Evolutionary conservation across 2,113 vertebrate genomes (phyloP), one percentile per base, ranked within the genome.

Genomic region (Poecile atricapillus): DNA sequence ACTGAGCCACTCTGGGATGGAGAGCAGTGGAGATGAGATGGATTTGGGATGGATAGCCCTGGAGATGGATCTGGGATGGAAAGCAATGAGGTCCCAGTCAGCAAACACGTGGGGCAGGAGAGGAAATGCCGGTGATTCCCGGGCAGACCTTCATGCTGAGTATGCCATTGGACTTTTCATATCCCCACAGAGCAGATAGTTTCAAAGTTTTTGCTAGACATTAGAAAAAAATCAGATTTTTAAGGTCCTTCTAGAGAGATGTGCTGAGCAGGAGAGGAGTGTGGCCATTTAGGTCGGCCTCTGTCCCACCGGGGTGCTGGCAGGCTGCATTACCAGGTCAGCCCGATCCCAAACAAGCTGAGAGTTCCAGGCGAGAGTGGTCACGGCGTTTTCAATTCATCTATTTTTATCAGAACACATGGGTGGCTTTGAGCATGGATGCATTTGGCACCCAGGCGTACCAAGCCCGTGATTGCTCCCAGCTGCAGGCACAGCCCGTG

Each of bases 181-280:
- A 53, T 19, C 69, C 44, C 53, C 0, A 0, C 41, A 49, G 60
- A 75, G 56, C 20, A 82, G 78, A 49, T 76, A 82, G 85, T 79
- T 89, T 94, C 60, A 15, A 93, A 82, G 62, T n/a, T 64, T 94
- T 64, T 87, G 12, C 74, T 90, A 85, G 74, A 71, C 43, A 8
- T 50, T 28, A 59, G 31, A 1, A 76, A 68, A 64, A 64, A 12
- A 15, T 1, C 12, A 14, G 10, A 20, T 56, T 89, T 89, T 90
- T 71, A 67, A 93, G 24, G 41, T 86, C n/a, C 58, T 76, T 73
- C 71, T 56, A 52, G 80, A 24, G 63, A 69, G 63, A 43, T 5
- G 39, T 37, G 50, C 28, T 5, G 2, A 76, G 15, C 11, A 95
- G 81, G 52, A 41, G 53, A 35, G 0, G 5, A 43, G 25, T 0